phyloP scores from a whole-genome alignment of 92 coral and sea anemone species.

The Parazoanthus swiftii region DNA sequence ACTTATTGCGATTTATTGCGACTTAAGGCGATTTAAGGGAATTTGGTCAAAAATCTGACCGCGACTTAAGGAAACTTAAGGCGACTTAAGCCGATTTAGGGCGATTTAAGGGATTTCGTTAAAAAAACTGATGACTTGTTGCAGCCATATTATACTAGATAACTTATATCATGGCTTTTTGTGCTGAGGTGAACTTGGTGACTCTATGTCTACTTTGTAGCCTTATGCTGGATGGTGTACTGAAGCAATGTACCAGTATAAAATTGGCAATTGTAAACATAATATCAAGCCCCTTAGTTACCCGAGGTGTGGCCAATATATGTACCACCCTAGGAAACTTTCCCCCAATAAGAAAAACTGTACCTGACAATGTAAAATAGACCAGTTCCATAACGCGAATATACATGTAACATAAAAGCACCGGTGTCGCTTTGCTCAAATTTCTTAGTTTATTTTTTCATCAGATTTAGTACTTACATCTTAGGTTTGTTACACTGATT shows the following conservation, averaged over 20 bases:
- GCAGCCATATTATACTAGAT: background rate
- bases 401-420: too few species aligned
- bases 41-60: too few species aligned
- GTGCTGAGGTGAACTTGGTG: background rate
- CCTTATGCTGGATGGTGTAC: background rate
- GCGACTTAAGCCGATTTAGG: too few species aligned
- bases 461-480: too few species aligned
- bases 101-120: too few species aligned
- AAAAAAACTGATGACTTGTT: too few species aligned
- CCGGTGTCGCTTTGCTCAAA: too few species aligned
- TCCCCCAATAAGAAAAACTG: background rate
- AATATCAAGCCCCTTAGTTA: background rate
- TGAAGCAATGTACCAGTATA: background rate
- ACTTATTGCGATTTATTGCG: too few species aligned
- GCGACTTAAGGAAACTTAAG: too few species aligned
- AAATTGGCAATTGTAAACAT: background rate
- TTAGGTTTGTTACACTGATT: too few species aligned
- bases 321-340: constrained; percentile 5
- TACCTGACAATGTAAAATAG: background rate
- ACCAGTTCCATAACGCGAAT: background rate
- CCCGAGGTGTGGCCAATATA: background rate
- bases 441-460: too few species aligned
- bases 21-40: too few species aligned
- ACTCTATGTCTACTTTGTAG: background rate
- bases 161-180: background rate